Evolutionary conservation across 2,113 vertebrate genomes (phyloP).

Genomic region (Poecile atricapillus): DNA sequence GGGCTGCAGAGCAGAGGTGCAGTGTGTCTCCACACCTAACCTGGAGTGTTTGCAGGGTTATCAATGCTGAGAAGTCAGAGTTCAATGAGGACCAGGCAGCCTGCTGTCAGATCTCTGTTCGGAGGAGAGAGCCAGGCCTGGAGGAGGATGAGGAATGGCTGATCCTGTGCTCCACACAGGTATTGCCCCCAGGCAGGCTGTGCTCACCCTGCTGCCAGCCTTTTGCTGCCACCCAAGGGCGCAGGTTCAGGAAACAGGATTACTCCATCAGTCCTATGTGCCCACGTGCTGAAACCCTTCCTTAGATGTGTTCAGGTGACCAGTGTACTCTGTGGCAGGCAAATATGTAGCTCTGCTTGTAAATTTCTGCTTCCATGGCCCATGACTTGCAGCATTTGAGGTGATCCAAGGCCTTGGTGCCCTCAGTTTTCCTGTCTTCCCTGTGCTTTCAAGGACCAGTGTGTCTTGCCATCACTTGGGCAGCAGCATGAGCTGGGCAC

Average conservation of each 20-base stretch:
- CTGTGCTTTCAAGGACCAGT: neutral
- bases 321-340: fast-evolving
- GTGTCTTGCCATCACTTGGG: neutral
- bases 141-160: slow-evolving; percentile 74
- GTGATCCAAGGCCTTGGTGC: neutral
- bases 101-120: slow-evolving; percentile 72
- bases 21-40: neutral
- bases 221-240: neutral
- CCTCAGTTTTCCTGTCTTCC: neutral
- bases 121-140: slow-evolving; percentile 39
- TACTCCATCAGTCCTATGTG: neutral
- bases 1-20: neutral
- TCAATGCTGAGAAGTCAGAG: slow-evolving; percentile 76
- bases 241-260: neutral
- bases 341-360: neutral
- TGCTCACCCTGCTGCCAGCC: neutral
- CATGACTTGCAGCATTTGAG: neutral
- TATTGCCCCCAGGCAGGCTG: neutral
- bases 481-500: neutral
- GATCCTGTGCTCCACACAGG: slow-evolving; percentile 69
- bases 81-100: slow-evolving; percentile 79
- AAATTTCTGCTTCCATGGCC: neutral
- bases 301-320: neutral
- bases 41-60: slow-evolving; percentile 49
- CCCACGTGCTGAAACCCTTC: fast-evolving